Evolutionary conservation across 2,113 vertebrate genomes (phyloP).

Genomic region (Leptobrachium leishanense): DNA sequence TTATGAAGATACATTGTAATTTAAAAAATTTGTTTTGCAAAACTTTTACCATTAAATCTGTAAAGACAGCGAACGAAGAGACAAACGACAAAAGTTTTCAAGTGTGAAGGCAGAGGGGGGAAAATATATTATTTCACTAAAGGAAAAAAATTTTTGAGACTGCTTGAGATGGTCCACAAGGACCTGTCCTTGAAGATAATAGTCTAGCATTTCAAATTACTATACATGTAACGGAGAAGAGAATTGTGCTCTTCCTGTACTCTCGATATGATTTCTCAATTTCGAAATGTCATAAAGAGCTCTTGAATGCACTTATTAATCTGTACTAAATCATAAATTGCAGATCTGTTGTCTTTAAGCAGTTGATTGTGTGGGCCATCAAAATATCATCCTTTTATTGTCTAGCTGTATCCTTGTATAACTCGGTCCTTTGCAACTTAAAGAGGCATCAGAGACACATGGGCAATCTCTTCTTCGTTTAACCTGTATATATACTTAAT

Average conservation of each 20-base stretch:
- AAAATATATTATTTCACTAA: slow-evolving; percentile 32
- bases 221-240: slow-evolving; percentile 28
- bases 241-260: slow-evolving; percentile 36
- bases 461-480: neutral
- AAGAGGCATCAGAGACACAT: too few species aligned
- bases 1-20: too few species aligned
- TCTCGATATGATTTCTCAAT: slow-evolving; percentile 44
- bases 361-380: slow-evolving; percentile 40
- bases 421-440: neutral
- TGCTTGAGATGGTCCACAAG: slow-evolving; percentile 44
- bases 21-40: too few species aligned
- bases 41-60: neutral
- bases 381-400: slow-evolving; percentile 21
- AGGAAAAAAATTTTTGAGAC: slow-evolving; percentile 12
- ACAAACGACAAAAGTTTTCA: neutral
- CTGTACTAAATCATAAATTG: slow-evolving; percentile 44
- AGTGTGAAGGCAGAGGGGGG: neutral
- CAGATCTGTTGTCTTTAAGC: slow-evolving; percentile 47
- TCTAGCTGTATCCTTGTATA: neutral
- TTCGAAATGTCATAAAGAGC: slow-evolving; percentile 45
- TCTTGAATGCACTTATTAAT: slow-evolving; percentile 47
- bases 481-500: neutral
- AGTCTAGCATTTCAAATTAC: slow-evolving; percentile 48
- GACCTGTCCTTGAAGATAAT: slow-evolving; percentile 47
- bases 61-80: neutral